A percentile compares a stretch with the other conserved stretches of the same genome.
Conservation (phyloP, 2,113 vertebrate species). For the Brachyhypopomus occidentalis region DNA sequence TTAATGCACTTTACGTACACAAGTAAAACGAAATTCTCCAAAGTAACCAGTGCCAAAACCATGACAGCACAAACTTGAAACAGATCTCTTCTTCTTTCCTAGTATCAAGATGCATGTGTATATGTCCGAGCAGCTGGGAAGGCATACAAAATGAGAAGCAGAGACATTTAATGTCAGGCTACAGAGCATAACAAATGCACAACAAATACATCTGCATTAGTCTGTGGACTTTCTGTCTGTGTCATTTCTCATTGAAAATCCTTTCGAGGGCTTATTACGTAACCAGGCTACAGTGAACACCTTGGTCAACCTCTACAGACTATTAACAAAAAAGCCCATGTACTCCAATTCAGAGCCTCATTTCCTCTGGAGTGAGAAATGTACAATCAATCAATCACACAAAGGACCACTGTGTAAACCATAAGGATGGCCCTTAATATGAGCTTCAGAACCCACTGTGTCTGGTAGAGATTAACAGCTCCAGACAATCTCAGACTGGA, state of each 20-base stretch:
- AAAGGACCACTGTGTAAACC: too few species aligned
- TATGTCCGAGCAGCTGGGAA: neutral
- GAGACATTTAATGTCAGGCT: neutral
- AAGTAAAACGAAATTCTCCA: too few species aligned
- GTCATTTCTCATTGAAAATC: neutral
- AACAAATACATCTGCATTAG: neutral
- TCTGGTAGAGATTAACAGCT: too few species aligned
- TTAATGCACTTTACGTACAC: too few species aligned
- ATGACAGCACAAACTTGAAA: too few species aligned
- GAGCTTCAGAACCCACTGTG: too few species aligned
- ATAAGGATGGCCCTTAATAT: too few species aligned
- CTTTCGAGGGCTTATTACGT: neutral
- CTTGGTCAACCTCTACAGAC: neutral
- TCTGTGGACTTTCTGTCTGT: neutral
- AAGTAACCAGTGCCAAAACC: too few species aligned
- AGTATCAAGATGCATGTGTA: neutral
- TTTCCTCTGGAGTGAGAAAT: neutral
- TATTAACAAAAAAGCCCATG: neutral
- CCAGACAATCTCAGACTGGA: too few species aligned
- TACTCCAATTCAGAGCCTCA: neutral
- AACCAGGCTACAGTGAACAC: constrained; percentile 2
- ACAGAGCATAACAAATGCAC: neutral
- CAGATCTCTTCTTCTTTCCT: too few species aligned
- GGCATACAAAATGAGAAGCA: neutral
- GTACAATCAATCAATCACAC: neutral